Evolutionary conservation across 2,113 vertebrate species (phyloP).

Genomic region (Gallinago media): DNA sequence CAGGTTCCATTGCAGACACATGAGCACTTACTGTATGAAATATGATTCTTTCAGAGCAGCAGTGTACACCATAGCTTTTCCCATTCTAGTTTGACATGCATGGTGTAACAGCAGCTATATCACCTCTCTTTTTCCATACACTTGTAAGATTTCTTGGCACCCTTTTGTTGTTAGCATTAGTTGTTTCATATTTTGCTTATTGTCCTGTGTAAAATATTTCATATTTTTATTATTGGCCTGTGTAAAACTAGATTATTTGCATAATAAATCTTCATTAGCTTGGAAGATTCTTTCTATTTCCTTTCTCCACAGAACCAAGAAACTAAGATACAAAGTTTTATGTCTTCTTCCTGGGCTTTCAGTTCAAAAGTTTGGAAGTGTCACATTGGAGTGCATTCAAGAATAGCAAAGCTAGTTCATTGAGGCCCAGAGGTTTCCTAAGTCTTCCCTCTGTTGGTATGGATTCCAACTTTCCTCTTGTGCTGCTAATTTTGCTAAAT

Average conservation of each 20-base stretch:
- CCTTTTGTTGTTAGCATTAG: background rate
- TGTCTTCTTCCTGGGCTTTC: background rate
- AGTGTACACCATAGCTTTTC: background rate
- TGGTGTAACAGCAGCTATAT: background rate
- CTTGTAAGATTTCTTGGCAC: background rate
- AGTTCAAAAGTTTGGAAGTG: background rate
- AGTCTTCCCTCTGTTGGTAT: background rate
- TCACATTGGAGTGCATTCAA: background rate
- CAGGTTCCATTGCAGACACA: background rate
- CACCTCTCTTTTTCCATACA: background rate
- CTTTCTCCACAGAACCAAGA: background rate
- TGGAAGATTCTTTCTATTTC: background rate
- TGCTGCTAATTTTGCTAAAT: background rate
- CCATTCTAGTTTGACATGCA: background rate
- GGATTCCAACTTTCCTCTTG: background rate
- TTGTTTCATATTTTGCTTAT: background rate
- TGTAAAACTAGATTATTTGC: background rate
- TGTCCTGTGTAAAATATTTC: background rate
- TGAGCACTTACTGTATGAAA: background rate
- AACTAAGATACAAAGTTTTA: background rate
- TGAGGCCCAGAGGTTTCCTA: background rate
- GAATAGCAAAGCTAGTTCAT: background rate
- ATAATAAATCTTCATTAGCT: background rate
- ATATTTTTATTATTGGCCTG: background rate
- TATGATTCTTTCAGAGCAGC: background rate